Conservation (phyloP, 2,113 vertebrate genomes). For the Ptyas mucosa region DNA sequence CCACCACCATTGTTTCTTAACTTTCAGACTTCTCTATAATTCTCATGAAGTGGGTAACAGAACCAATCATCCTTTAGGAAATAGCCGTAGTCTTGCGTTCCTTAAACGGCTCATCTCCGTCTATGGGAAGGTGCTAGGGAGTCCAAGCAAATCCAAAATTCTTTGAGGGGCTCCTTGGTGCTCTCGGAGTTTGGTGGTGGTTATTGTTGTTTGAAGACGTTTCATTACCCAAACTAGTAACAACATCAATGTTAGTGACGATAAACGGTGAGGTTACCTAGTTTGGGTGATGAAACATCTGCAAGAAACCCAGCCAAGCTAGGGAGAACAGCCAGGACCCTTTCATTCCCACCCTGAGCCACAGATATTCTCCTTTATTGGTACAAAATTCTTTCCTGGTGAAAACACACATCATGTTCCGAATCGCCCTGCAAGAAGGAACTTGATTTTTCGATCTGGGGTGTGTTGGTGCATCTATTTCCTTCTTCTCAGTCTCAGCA, state of each 20-base stretch:
- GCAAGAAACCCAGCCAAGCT: not conserved
- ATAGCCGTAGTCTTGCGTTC: not conserved
- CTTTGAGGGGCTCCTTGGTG: constrained; percentile 6
- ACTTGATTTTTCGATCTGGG: constrained; percentile 64
- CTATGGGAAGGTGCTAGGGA: constrained; percentile 23
- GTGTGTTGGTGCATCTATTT: constrained; percentile 10
- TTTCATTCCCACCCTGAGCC: not conserved
- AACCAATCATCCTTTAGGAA: not conserved
- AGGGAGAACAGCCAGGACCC: not conserved
- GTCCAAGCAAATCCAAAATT: constrained; percentile 46
- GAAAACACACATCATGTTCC: constrained; percentile 38
- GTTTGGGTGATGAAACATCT: not conserved
- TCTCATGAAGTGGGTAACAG: not conserved
- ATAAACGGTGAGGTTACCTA: not conserved
- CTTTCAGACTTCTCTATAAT: not conserved
- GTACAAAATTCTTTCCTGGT: constrained; percentile 51
- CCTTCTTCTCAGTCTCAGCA: constrained; percentile 54
- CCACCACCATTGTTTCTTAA: not conserved
- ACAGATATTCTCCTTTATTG: not conserved
- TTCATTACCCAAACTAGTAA: too few relatives aligned
- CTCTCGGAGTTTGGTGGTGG: not conserved
- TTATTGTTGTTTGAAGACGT: not conserved
- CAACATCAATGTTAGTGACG: too few relatives aligned
- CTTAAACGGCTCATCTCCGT: not conserved
- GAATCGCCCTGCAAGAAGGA: constrained; percentile 66